Evolutionary conservation across 2,113 vertebrate species (phyloP), one percentile per base, ranked within the genome.

Genomic region (Ploceus nigricollis): DNA sequence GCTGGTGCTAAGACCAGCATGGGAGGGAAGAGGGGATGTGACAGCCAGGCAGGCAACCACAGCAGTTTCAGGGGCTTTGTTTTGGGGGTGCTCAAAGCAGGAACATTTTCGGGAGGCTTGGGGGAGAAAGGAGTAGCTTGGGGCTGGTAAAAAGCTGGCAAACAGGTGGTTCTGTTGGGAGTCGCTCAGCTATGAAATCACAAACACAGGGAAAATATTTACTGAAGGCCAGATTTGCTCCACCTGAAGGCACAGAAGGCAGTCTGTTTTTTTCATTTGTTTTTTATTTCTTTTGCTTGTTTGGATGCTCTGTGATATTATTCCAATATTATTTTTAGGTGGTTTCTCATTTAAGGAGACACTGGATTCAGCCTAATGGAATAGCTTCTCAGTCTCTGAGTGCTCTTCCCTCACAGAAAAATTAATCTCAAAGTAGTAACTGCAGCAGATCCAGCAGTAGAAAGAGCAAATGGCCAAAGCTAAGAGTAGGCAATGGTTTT

Each of bases 231-330:
- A 95, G 53, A 91, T 90, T 66, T 80, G 54, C 87, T 90, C 66
- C 71, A 94, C 93, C 90, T 94, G 75, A 95, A 91, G 81, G 89
- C 66, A 90, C 63, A 87, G 65, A 63, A 90, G 45, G 75, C 50
- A 91, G 54, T 31, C 82, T 90, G 71, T 11, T 95, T 85, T 73
- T 79, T 95, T 91, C 35, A 60, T 84, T 91, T 40, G 11, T 20
- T 86, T 82, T 90, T 82, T 64, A 39, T 75, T 87, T 76, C 76
- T 91, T 93, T 69, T 75, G 27, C 60, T 91, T 95, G 70, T 96
- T 96, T 89, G 83, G 89, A 91, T 89, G 65, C 63, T 89, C 66
- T 94, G 53, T 89, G 84, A 61, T 91, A 90, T 53, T 90, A 87
- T 85, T 90, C 50, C 84, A 94, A 4, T 57, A 68, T 54, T 61